These are phyloP conservation scores for Tolmerus cingulatus DNA, from an alignment of 2,888 invertebrate genomes.

Conservation along the genomic window DNA sequence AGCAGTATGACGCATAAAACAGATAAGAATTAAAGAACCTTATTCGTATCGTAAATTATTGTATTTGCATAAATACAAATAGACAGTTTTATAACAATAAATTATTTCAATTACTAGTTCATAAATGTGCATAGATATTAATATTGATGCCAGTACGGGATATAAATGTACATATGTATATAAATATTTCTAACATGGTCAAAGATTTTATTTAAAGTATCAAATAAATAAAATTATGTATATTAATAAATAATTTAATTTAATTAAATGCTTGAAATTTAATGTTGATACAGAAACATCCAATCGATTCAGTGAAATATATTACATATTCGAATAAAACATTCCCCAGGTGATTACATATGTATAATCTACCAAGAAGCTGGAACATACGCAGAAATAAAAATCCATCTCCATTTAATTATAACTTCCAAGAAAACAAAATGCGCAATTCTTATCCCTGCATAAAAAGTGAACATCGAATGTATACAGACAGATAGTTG, in stretches of 20 bases:
- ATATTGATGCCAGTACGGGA: too few relatives aligned
- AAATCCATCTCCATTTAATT: neutral
- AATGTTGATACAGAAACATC: too few relatives aligned
- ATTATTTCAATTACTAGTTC: too few relatives aligned
- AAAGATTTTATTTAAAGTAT: too few relatives aligned
- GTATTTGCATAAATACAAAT: too few relatives aligned
- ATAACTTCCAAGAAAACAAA: neutral
- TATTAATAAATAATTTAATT: too few relatives aligned
- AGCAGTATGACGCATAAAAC: neutral
- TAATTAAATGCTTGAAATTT: too few relatives aligned
- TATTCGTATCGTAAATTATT: neutral
- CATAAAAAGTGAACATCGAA: neutral
- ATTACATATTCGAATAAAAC: neutral
- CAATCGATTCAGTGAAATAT: neutral
- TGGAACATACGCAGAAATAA: neutral
- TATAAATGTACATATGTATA: too few relatives aligned
- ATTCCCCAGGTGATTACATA: neutral
- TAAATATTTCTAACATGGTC: too few relatives aligned
- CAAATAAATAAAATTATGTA: too few relatives aligned
- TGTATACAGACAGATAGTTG: neutral
- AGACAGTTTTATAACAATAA: too few relatives aligned
- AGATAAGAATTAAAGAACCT: neutral
- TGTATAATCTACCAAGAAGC: neutral
- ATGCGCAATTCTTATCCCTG: neutral
- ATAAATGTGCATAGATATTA: too few relatives aligned